phyloP scores from a whole-genome alignment of 2,797 vertebrate species.

The Phoxinus dragarum region DNA sequence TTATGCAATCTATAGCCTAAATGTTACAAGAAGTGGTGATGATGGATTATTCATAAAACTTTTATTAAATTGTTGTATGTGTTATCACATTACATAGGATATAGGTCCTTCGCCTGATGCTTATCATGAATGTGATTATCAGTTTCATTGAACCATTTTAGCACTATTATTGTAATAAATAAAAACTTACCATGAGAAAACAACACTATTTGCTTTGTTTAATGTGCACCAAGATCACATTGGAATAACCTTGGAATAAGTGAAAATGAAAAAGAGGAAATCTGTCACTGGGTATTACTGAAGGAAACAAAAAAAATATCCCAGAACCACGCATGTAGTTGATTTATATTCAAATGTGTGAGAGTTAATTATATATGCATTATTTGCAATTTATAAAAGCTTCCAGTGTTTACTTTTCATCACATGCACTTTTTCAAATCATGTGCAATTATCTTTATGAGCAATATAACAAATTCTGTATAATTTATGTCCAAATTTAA shows the following conservation, averaged over 20 bases:
- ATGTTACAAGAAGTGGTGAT: background rate
- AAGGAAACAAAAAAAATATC: background rate
- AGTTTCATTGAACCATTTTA: background rate
- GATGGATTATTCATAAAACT: background rate
- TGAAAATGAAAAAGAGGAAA: background rate
- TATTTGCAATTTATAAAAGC: background rate
- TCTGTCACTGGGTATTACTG: background rate
- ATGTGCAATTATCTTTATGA: background rate
- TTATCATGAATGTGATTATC: background rate
- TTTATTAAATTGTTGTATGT: background rate
- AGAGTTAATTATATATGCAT: background rate
- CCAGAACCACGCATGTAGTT: background rate
- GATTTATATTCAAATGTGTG: background rate
- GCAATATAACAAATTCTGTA: background rate
- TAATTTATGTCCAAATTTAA: background rate
- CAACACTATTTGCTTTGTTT: background rate
- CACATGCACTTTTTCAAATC: background rate
- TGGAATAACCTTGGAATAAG: background rate
- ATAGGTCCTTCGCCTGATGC: background rate
- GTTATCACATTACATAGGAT: background rate
- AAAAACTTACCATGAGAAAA: background rate
- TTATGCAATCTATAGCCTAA: background rate
- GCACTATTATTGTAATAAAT: constrained; percentile 3
- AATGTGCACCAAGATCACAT: background rate
- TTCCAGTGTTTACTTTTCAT: background rate